Conservation (phyloP, 1,140 invertebrate genomes). For the Drosophila pandora region DNA sequence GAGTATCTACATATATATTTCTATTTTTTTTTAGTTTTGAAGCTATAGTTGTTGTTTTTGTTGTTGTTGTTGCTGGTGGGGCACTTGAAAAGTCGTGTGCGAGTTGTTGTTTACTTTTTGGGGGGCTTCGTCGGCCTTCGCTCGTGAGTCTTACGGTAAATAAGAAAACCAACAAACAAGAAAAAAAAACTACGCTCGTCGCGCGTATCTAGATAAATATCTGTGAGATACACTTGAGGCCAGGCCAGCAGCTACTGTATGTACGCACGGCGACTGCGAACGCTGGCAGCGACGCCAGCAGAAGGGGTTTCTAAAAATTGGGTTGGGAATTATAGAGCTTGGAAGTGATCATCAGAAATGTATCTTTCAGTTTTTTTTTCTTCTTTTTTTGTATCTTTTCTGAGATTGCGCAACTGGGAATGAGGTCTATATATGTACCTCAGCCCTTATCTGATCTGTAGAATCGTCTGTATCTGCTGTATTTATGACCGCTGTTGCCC, state of each 20-base stretch:
- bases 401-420: background rate
- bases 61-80: constrained; percentile 16
- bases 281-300: constrained; percentile 5
- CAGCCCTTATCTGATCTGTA: background rate
- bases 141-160: constrained; percentile 63
- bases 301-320: background rate
- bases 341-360: no score
- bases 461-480: background rate
- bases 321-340: no score
- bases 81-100: constrained; percentile 58
- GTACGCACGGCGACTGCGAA: constrained; percentile 54
- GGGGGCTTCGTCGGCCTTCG: constrained; percentile 42
- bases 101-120: constrained; percentile 37
- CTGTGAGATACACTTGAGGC: constrained; percentile 77
- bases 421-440: background rate
- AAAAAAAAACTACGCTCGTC: constrained; percentile 46
- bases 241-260: constrained; percentile 66
- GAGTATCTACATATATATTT: no score
- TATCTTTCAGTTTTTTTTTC: background rate
- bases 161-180: constrained; percentile 23
- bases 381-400: background rate
- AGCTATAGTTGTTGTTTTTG: background rate
- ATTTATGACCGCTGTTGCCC: constrained; percentile 8
- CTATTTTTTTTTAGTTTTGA: background rate
- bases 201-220: constrained; percentile 78